phyloP scores from a whole-genome alignment of 2,888 invertebrate species.

The Teleiodes luculella region DNA sequence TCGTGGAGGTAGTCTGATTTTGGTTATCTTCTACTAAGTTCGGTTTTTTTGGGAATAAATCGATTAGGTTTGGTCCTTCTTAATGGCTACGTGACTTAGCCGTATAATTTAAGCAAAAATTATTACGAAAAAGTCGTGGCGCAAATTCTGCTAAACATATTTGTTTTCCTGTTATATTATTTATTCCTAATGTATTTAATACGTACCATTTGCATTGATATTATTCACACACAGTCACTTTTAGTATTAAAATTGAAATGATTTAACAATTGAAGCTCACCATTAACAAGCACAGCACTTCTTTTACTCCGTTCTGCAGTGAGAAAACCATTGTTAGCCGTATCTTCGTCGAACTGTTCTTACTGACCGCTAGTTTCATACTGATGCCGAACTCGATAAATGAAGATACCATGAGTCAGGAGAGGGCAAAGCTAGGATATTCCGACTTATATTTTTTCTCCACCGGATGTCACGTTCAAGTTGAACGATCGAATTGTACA shows the following conservation, averaged over 20 bases:
- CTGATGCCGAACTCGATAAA: slow-evolving; percentile 50
- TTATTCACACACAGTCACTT: no score
- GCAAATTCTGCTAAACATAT: no score
- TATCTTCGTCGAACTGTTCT: slow-evolving; percentile 41
- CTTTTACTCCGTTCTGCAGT: slow-evolving; percentile 32
- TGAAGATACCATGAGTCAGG: slow-evolving; percentile 39
- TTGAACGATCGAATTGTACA: slow-evolving; percentile 55
- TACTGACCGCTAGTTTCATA: slow-evolving; percentile 47
- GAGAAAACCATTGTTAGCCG: slow-evolving; percentile 34
- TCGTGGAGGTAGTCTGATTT: neutral
- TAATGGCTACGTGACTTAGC: no score
- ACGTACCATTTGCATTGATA: no score
- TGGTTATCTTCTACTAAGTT: neutral
- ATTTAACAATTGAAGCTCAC: slow-evolving; percentile 32
- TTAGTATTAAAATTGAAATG: no score
- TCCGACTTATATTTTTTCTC: slow-evolving; percentile 41
- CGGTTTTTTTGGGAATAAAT: neutral
- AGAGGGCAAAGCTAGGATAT: slow-evolving; percentile 48
- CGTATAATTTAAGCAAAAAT: no score
- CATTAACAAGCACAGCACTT: slow-evolving; percentile 41
- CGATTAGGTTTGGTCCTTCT: neutral
- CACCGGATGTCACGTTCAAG: slow-evolving; percentile 69
- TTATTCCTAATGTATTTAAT: no score
- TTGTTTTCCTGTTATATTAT: no score
- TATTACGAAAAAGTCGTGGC: no score